Percentiles rank a stretch among this genome's conserved stretches.
Evolutionary conservation across 2,113 vertebrate species (phyloP).

Genomic region (Cepphus grylle): DNA sequence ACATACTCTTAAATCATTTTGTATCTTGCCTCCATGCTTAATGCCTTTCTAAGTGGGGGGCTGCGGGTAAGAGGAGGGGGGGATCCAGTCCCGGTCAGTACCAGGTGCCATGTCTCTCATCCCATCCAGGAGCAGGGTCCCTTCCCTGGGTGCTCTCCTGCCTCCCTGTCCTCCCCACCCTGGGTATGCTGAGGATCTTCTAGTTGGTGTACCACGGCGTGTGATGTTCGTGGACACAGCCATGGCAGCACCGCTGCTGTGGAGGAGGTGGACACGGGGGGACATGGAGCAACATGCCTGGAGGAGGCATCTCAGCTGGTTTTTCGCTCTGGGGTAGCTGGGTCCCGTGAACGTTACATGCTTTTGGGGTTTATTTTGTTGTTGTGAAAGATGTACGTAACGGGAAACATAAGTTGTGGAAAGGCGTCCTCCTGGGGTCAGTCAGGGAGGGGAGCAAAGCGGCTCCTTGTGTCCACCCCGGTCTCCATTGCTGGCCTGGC

Average conservation of each 20-base stretch:
- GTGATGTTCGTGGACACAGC: accelerated
- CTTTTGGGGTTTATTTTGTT: not conserved
- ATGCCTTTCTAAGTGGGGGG: not conserved
- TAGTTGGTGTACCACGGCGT: accelerated
- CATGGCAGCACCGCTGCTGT: accelerated
- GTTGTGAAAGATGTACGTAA: accelerated
- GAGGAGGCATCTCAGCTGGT: not conserved
- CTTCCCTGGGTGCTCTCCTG: accelerated
- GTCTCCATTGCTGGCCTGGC: not conserved
- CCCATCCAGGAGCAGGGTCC: not conserved
- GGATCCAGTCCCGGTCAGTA: no score
- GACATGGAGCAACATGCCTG: accelerated
- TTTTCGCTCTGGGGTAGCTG: not conserved
- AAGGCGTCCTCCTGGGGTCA: not conserved
- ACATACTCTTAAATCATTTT: not conserved
- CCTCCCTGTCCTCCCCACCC: not conserved
- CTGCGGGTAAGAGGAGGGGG: not conserved
- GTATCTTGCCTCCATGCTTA: accelerated
- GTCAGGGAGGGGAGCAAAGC: not conserved
- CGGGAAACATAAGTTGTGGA: accelerated
- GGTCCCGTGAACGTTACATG: accelerated
- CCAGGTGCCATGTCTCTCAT: not conserved
- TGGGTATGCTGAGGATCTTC: not conserved
- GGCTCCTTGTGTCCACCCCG: not conserved
- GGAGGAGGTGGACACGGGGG: not conserved